These are phyloP conservation scores for Cephalopachus bancanus DNA, from an alignment of 2,797 vertebrate genomes.

Conservation along the genomic window DNA sequence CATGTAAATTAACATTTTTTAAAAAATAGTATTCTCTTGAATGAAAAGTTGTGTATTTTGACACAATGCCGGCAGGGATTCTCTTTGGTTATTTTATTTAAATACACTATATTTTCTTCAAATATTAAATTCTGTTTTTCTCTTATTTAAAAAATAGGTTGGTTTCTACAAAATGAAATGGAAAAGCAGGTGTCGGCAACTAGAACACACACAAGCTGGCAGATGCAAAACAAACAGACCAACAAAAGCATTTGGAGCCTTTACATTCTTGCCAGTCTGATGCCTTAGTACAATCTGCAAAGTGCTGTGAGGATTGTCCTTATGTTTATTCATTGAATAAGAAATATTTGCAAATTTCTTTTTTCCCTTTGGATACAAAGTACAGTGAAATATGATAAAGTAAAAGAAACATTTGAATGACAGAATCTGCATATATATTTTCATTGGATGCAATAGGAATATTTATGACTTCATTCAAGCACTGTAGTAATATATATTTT, in stretches of 20 bases:
- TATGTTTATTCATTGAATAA: slow-evolving; percentile 79
- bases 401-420: slow-evolving; percentile 67
- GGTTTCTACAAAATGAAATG: slow-evolving; percentile 34
- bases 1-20: neutral
- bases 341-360: slow-evolving; percentile 73
- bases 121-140: slow-evolving; percentile 28
- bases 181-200: slow-evolving; percentile 25
- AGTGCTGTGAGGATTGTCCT: slow-evolving; percentile 63
- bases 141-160: slow-evolving; percentile 53
- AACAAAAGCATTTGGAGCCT: slow-evolving; percentile 49
- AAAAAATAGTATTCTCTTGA: neutral
- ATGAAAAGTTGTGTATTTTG: neutral
- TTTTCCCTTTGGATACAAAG: slow-evolving; percentile 74
- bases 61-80: neutral
- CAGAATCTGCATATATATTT: slow-evolving; percentile 51
- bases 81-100: neutral
- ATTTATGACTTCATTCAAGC: slow-evolving; percentile 46
- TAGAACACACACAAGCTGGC: slow-evolving; percentile 47
- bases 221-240: slow-evolving; percentile 66
- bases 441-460: slow-evolving; percentile 18
- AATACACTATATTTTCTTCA: slow-evolving; percentile 1
- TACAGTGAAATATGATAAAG: slow-evolving; percentile 71
- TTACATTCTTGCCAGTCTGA: slow-evolving; percentile 26
- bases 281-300: slow-evolving; percentile 40
- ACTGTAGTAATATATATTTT: neutral